A percentile compares a stretch with the other conserved stretches of the same genome.
phyloP scores from a whole-genome alignment of 2,113 vertebrate species.

The Columbina picui region DNA sequence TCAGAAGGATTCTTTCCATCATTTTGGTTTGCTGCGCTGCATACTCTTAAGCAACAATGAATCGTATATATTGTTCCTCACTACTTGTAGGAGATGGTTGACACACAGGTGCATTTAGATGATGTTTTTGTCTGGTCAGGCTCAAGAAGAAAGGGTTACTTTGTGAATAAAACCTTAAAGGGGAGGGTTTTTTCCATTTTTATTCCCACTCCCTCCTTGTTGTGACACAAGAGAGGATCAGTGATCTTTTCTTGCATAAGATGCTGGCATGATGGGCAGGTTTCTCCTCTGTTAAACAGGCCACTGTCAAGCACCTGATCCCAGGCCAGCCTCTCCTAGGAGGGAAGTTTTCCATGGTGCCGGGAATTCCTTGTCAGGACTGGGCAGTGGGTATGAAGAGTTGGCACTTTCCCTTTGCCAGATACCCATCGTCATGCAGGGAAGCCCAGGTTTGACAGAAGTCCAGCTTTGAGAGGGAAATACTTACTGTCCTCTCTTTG shows the following conservation, averaged over 20 bases:
- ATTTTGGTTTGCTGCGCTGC: not conserved
- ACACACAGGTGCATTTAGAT: not conserved
- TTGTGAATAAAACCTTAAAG: not conserved
- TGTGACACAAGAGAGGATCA: not conserved
- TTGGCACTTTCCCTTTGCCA: not conserved
- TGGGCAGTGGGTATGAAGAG: not conserved
- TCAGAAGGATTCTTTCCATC: not conserved
- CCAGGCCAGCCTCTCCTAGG: not conserved
- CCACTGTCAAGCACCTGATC: too few relatives aligned
- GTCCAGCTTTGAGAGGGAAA: not conserved
- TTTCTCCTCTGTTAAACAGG: not conserved
- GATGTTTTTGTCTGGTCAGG: not conserved
- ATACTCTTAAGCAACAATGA: not conserved
- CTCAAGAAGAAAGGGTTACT: not conserved
- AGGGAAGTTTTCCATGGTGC: not conserved
- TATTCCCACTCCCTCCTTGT: not conserved
- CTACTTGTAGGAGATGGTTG: not conserved
- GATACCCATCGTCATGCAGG: accelerated
- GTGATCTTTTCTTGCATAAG: not conserved
- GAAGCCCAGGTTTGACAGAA: not conserved
- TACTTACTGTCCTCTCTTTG: accelerated
- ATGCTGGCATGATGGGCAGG: not conserved
- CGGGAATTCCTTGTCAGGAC: not conserved
- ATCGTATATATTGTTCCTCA: not conserved
- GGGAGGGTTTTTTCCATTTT: not conserved